Evolutionary conservation across 2,888 invertebrate genomes (phyloP).

Genomic region (Hecatera dysodea): DNA sequence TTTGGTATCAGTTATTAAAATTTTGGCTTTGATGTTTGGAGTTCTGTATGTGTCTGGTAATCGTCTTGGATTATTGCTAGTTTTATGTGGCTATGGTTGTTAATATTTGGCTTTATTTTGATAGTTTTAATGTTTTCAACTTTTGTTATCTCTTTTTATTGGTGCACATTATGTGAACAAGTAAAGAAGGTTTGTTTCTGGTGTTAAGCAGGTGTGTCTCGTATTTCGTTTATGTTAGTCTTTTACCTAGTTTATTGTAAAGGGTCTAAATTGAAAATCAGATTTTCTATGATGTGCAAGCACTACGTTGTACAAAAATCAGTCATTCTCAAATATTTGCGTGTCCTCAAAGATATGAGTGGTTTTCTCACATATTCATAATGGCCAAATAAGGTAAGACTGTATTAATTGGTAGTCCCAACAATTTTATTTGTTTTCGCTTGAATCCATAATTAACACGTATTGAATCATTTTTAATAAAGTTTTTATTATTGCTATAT

Average conservation of each 20-base stretch:
- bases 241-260: not conserved
- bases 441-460: conserved; percentile 50
- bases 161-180: not conserved
- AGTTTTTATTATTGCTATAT: conserved; percentile 8
- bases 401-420: conserved; percentile 23
- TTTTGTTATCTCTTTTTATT: not conserved
- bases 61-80: conserved; percentile 56
- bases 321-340: not conserved
- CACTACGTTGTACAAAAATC: not conserved
- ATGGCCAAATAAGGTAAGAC: conserved; percentile 41
- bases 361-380: not conserved
- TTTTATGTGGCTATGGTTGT: conserved; percentile 40
- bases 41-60: conserved; percentile 49
- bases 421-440: conserved; percentile 25
- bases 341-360: not conserved
- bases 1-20: conserved; percentile 52
- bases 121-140: not conserved
- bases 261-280: not conserved
- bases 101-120: conserved; percentile 28
- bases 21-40: conserved; percentile 59
- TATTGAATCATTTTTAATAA: conserved; percentile 45
- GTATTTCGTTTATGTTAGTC: not conserved
- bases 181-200: no score
- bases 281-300: not conserved
- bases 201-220: not conserved